Conservation (phyloP, 2,888 invertebrate genomes). For the Frankliniella intonsa region DNA sequence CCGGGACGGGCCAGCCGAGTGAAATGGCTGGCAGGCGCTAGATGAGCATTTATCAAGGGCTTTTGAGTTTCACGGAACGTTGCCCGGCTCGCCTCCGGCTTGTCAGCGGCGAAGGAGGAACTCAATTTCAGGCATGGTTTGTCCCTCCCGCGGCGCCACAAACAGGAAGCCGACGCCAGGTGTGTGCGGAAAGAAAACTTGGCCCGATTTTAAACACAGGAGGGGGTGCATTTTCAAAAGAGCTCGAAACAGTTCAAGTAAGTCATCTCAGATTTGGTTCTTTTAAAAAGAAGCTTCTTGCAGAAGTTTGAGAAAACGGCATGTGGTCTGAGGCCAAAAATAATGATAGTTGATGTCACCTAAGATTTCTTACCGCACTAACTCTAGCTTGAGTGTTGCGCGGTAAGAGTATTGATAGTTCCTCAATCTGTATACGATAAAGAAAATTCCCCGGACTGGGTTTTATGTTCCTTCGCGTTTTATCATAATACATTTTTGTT, state of each 20-base stretch:
- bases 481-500: too few species aligned
- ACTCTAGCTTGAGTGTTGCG: neutral
- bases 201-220: neutral
- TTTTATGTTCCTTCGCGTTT: neutral
- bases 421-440: conserved; percentile 10
- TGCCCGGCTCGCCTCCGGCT: neutral
- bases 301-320: neutral
- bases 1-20: neutral
- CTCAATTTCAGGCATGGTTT: conserved; percentile 25
- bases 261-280: too few species aligned
- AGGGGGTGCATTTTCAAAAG: neutral
- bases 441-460: neutral
- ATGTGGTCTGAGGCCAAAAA: neutral
- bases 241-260: neutral
- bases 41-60: conserved; percentile 7
- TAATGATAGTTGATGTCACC: neutral
- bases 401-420: neutral
- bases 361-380: neutral
- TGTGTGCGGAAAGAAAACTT: neutral
- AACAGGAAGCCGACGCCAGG: neutral
- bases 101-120: neutral
- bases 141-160: neutral
- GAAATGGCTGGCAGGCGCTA: neutral
- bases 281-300: too few species aligned
- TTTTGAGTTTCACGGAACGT: conserved; percentile 16